These are phyloP conservation scores for silkworm (Bombyx mori) DNA, from an alignment of 1,140 invertebrate genomes.

Conservation along the genomic window ASM3026992v2 NC_085121.1:7021001-7021500, in stretches of 20 bases:
- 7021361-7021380: constrained; percentile 60
- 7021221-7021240: constrained; percentile 41
- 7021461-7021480: constrained; percentile 31
- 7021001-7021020: constrained; percentile 13
- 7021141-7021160: constrained; percentile 94
- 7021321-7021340: constrained; percentile 62
- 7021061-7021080: constrained; percentile 87
- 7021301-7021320: constrained; percentile 68
- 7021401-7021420: constrained; percentile 68
- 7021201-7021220: constrained; percentile 33
- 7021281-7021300: constrained; percentile 45
- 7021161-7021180: constrained; percentile 98
- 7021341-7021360: constrained; percentile 46
- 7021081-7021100: constrained; percentile 97
- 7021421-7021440: constrained; percentile 59
- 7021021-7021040: constrained; percentile 98
- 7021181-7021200: constrained; percentile 65
- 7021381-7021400: constrained; percentile 45
- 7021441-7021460: constrained; percentile 32
- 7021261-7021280: constrained; percentile 19
- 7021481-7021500: constrained; percentile 44
- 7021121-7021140: constrained; percentile 95
- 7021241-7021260: constrained; percentile 18
- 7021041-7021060: constrained; percentile 93
- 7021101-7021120: constrained; percentile 96